Conservation (phyloP, 2,113 vertebrate genomes). For the Synodontis membranacea region DNA sequence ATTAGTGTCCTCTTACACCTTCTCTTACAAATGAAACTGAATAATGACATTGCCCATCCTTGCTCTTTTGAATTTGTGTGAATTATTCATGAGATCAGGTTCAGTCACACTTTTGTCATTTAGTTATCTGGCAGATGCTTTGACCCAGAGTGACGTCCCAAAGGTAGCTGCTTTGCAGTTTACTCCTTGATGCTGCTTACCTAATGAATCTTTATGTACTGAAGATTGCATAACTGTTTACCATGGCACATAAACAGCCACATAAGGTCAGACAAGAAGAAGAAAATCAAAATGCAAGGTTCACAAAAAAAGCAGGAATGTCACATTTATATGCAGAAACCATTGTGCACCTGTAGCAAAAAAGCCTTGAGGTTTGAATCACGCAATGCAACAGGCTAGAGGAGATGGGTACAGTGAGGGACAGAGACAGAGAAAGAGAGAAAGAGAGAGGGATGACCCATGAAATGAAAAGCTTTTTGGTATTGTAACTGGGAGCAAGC, state of each 20-base stretch:
- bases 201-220: neutral
- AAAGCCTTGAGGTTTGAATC: neutral
- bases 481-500: slow-evolving; percentile 15
- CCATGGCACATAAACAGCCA: neutral
- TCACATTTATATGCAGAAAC: neutral
- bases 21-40: neutral
- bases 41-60: neutral
- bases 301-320: neutral
- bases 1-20: neutral
- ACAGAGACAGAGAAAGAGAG: neutral
- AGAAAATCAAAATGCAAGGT: neutral
- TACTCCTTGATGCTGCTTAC: neutral
- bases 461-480: slow-evolving; percentile 18
- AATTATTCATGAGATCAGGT: neutral
- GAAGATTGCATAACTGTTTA: neutral
- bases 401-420: neutral
- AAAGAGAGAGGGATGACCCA: slow-evolving; percentile 37
- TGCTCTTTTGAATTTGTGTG: neutral
- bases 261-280: neutral
- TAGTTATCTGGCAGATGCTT: neutral
- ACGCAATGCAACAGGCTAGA: neutral
- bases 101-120: neutral
- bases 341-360: neutral
- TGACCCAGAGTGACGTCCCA: neutral
- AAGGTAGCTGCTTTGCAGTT: neutral